Base-by-base conservation (phyloP, 2,888 invertebrate species). In the Petrolisthes cinctipes region DNA sequence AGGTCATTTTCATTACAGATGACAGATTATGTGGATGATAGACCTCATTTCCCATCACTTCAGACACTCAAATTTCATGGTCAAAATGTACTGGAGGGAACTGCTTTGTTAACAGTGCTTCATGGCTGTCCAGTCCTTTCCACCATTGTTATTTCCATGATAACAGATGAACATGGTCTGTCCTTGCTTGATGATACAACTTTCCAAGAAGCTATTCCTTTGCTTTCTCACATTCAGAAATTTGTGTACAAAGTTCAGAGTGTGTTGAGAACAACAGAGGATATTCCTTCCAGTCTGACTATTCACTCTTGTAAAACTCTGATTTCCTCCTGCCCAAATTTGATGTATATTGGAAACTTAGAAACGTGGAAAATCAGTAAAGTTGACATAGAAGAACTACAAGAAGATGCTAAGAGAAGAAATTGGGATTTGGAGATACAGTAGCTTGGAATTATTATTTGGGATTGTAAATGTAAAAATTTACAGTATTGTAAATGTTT, bases 191-290 rank as follows among this genome's bases (percentile, higher is more conserved):
- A 84, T 81, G 84, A 88, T 75, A 57, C 79, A 17, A 88, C 75
- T 14, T 56, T 88, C 5, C 51, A 80, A 4, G 81, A 84, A 61
- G 87, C 84, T 73, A 66, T 83, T 11, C 87, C 84, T 11, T n/a
- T 84, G 56, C 54, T 88, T 37, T 37, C 83, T 57, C 61, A 81
- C 54, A n/a, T 88, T 54, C 84, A 88, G 53, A 88, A 88, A 84
- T 88, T 88, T 88, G 75, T 84, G 37, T 88, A 88, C 68, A 88
- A 88, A 81, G 87, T 88, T 57, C 87, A 88, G 66, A 84, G 87
- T 81, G 87, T 84, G n/a, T 61, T 88, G 5, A 84, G 81, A 51
- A 75, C 75, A 4, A 71, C 80, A 80, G 87, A 81, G 9, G 84
- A 80, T 14, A 61, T 88, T 23, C 84, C 87, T 7, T 84, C 84